Evolutionary conservation across 2,888 invertebrate species (phyloP).

Genomic region (Cacoxenus indagator): DNA sequence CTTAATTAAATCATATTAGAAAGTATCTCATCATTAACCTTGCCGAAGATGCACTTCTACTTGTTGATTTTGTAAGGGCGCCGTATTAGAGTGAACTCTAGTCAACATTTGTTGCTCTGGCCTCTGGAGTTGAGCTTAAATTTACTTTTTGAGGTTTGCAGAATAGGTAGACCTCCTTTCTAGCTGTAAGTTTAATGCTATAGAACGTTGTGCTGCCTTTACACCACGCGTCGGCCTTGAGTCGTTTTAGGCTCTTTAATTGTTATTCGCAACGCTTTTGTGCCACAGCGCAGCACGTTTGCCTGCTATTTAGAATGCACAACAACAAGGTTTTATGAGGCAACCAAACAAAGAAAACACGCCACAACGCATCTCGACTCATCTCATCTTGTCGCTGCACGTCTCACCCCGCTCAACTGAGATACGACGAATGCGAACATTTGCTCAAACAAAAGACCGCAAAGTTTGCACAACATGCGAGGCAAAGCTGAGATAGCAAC

Average conservation of each 20-base stretch:
- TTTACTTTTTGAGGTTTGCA: no score
- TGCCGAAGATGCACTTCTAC: not conserved
- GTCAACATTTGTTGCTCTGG: not conserved
- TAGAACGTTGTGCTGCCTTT: not conserved
- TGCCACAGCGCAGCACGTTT: not conserved
- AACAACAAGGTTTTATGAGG: not conserved
- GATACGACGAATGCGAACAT: slow-evolving; percentile 51
- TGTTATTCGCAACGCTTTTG: not conserved
- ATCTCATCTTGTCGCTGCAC: slow-evolving; percentile 27
- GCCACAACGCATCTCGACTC: slow-evolving; percentile 6
- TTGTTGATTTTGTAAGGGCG: slow-evolving; percentile 6
- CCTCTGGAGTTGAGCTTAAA: no score
- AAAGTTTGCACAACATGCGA: slow-evolving; percentile 45
- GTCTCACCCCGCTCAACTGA: slow-evolving; percentile 30
- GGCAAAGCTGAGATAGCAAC: not conserved
- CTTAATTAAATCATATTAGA: not conserved
- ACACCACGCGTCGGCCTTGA: not conserved
- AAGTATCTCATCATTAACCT: not conserved
- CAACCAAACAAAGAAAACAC: slow-evolving; percentile 15
- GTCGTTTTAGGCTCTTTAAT: slow-evolving; percentile 4
- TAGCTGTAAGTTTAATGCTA: not conserved
- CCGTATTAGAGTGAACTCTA: not conserved
- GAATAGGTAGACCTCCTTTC: no score
- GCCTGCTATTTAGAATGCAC: not conserved
- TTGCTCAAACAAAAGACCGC: slow-evolving; percentile 58